Evolutionary conservation across 2,113 vertebrate species (phyloP), one percentile per base, ranked within the genome.

Genomic region (Centropristis striata): DNA sequence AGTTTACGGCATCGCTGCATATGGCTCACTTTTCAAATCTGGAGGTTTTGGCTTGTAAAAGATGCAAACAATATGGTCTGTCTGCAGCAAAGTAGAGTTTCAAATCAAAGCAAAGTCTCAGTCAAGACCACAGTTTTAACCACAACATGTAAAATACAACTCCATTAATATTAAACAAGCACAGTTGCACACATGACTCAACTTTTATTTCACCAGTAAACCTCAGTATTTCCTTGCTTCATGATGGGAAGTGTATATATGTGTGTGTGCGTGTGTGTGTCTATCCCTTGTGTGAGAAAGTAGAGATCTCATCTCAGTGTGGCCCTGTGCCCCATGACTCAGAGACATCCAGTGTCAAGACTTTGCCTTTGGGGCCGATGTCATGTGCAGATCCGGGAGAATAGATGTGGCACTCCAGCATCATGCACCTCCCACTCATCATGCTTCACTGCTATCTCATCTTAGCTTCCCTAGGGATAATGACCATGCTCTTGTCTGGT

Each of bases 401-500:
- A 79, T 80, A 51, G 76, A 86, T 81, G 74, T 76, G 79, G 70
- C 88, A 86, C 4, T 81, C 69, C 86, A 88, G 84, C 79, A 75
- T 83, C 79, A 75, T 64, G 71, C 71, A 81, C 78, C 81, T 90
- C 91, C 87, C 77, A 88, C 87, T 88, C 84, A 71, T 77, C 82
- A 76, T 77, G 86, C 79, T 84, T 79, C 71, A 80, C 28, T 80
- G 85, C 72, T 60, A 67, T 75, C 80, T 67, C 74, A 55, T 73
- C 78, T 51, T 25, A 61, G 70, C 79, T 66, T 65, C 85, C 71
- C 75, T 44, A 65, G 9, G 15, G 84, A 72, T 78, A 83, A 80
- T 32, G 46, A 72, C 70, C 66, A 49, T 71, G 13, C 20, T 72
- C n/a, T 77, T 84, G 47, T 86, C 80, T 78, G 61, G 20, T 69